phyloP scores from a whole-genome alignment of 2,888 invertebrate genomes.

The Amiota minor region DNA sequence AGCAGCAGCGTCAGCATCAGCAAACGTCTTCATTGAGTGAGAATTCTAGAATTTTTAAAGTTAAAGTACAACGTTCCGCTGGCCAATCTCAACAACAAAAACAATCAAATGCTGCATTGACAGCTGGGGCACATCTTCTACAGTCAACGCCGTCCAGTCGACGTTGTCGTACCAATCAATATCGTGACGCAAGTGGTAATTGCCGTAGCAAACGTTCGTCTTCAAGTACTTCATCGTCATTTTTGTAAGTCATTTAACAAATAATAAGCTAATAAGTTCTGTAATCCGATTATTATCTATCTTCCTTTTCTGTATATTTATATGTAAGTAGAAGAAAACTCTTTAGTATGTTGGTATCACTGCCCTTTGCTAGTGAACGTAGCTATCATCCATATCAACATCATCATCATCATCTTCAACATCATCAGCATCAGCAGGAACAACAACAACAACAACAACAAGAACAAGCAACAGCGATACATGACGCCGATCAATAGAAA shows the following conservation, averaged over 20 bases:
- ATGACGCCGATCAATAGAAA: slow-evolving; percentile 40
- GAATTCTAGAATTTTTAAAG: slow-evolving; percentile 61
- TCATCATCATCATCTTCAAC: slow-evolving; percentile 15
- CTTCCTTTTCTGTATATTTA: slow-evolving; percentile 14
- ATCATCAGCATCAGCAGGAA: slow-evolving; percentile 4
- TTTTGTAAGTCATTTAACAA: slow-evolving; percentile 58
- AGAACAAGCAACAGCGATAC: slow-evolving; percentile 35
- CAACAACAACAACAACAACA: slow-evolving; percentile 3
- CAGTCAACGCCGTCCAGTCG: slow-evolving; percentile 27
- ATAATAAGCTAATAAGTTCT: slow-evolving; percentile 27
- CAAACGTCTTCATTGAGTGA: slow-evolving; percentile 35
- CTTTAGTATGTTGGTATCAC: slow-evolving; percentile 61
- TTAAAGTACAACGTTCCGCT: slow-evolving; percentile 58
- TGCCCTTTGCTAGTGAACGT: slow-evolving; percentile 58
- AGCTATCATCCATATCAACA: slow-evolving; percentile 42
- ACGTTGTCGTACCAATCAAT: slow-evolving; percentile 61
- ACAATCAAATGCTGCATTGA: background rate
- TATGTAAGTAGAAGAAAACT: slow-evolving; percentile 56
- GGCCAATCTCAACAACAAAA: slow-evolving; percentile 8
- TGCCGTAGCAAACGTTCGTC: slow-evolving; percentile 57
- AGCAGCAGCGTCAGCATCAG: background rate
- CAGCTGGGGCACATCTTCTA: background rate
- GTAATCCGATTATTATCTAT: slow-evolving; percentile 35
- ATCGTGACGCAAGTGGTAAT: slow-evolving; percentile 59
- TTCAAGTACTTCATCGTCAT: slow-evolving; percentile 48